A percentile compares a stretch with the other conserved stretches of the same genome.
These are phyloP conservation scores for Elymnias hypermnestra DNA, from an alignment of 1,140 invertebrate species.

Conservation along the genomic window DNA sequence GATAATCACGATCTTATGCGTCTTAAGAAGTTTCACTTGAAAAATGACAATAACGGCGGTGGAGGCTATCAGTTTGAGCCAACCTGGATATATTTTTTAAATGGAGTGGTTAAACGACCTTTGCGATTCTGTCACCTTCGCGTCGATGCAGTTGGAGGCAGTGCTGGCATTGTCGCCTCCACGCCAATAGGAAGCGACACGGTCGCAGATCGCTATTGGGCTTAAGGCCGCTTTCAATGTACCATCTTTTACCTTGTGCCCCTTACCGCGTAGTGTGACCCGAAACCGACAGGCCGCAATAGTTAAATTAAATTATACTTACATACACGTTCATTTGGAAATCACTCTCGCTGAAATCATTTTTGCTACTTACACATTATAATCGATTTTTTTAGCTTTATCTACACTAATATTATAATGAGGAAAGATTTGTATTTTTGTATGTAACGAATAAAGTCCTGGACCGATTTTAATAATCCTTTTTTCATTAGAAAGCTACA, in stretches of 20 bases:
- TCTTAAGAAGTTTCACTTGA: no score
- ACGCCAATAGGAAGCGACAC: conserved; percentile 70
- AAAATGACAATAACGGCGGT: neutral
- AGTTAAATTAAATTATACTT: conserved; percentile 14
- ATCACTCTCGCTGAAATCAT: no score
- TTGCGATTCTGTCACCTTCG: conserved; percentile 60
- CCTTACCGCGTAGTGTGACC: conserved; percentile 63
- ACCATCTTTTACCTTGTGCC: conserved; percentile 75
- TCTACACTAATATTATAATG: no score
- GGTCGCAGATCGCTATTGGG: conserved; percentile 70
- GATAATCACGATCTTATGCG: no score
- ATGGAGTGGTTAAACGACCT: conserved; percentile 47
- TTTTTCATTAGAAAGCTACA: no score
- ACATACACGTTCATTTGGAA: no score
- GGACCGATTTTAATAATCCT: no score
- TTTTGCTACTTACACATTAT: no score
- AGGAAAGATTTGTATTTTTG: no score
- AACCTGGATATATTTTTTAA: conserved; percentile 22
- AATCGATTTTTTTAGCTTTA: no score
- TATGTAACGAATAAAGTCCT: no score
- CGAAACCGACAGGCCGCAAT: conserved; percentile 45
- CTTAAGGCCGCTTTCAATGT: conserved; percentile 73
- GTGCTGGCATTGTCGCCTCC: conserved; percentile 65
- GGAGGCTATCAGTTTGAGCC: neutral
- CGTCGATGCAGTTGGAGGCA: conserved; percentile 33